Evolutionary conservation across 2,113 vertebrate species (phyloP).

Genomic region (Phyllostomus discolor): DNA sequence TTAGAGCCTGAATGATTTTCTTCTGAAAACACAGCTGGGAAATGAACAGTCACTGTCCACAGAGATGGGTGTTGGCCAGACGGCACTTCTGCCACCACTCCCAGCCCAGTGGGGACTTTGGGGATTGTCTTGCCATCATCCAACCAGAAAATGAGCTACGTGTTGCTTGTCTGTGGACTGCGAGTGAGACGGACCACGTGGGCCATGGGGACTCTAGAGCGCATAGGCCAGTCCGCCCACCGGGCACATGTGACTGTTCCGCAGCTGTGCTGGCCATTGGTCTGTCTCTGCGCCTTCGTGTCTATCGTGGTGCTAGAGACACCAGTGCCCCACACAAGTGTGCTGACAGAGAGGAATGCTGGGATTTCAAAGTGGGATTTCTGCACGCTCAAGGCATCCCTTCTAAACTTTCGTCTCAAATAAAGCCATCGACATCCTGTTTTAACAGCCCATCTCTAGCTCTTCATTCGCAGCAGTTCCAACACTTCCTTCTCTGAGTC

Average conservation of each 20-base stretch:
- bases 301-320: neutral
- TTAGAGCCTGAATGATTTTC: conserved; percentile 43
- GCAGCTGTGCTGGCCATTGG: neutral
- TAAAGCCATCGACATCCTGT: neutral
- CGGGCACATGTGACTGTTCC: neutral
- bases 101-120: neutral
- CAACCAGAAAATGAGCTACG: neutral
- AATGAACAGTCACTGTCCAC: neutral
- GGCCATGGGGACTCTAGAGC: neutral
- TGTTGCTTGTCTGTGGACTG: neutral
- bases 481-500: neutral
- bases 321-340: neutral
- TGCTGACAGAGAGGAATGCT: neutral
- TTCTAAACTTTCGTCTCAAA: neutral
- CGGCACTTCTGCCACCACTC: neutral
- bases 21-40: conserved; percentile 48
- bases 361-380: neutral
- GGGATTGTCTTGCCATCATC: neutral
- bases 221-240: neutral
- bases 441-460: neutral
- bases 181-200: neutral
- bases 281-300: neutral
- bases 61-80: neutral
- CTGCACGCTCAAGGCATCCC: neutral
- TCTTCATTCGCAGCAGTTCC: neutral